Evolutionary conservation across 2,113 vertebrate genomes (phyloP).

Genomic region (Salvelinus sp.): DNA sequence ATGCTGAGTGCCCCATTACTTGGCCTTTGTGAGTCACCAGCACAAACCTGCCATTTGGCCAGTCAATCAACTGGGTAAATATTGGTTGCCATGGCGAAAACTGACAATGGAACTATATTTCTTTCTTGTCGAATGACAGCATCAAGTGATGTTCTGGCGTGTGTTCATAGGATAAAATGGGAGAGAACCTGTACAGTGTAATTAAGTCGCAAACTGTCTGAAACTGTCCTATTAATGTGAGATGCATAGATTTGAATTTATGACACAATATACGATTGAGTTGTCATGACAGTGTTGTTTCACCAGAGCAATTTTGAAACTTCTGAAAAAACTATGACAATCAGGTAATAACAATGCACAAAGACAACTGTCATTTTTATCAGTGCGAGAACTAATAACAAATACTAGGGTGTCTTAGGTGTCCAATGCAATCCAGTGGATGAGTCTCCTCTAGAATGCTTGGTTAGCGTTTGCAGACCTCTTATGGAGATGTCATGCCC

Average conservation of each 20-base stretch:
- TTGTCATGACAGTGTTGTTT: slow-evolving; percentile 27
- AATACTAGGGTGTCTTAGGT: slow-evolving; percentile 18
- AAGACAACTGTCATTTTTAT: slow-evolving; percentile 30
- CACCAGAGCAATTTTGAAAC: slow-evolving; percentile 28
- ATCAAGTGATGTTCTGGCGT: slow-evolving; percentile 47
- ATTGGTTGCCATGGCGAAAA: slow-evolving; percentile 48
- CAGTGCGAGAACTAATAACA: slow-evolving; percentile 46
- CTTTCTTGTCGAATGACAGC: slow-evolving; percentile 50
- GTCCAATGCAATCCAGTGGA: slow-evolving; percentile 17
- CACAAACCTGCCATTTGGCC: slow-evolving; percentile 61
- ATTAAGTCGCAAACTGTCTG: slow-evolving; percentile 18
- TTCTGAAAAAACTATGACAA: slow-evolving; percentile 18
- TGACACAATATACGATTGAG: slow-evolving; percentile 39
- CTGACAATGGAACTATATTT: slow-evolving; percentile 53
- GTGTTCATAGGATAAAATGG: slow-evolving; percentile 37
- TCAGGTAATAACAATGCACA: slow-evolving; percentile 21
- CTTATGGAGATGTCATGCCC: slow-evolving; percentile 7
- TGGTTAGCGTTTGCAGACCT: slow-evolving; percentile 14
- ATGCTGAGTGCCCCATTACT: slow-evolving; percentile 51
- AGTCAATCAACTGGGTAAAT: slow-evolving; percentile 66
- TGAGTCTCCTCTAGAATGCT: slow-evolving; percentile 18
- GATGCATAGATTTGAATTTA: slow-evolving; percentile 17
- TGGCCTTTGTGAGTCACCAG: slow-evolving; percentile 56
- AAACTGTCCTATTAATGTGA: slow-evolving; percentile 31
- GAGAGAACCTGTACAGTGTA: slow-evolving; percentile 9